These are phyloP conservation scores for Cavia aperea DNA, from an alignment of 2,113 vertebrate genomes.

Conservation along the genomic window DNA sequence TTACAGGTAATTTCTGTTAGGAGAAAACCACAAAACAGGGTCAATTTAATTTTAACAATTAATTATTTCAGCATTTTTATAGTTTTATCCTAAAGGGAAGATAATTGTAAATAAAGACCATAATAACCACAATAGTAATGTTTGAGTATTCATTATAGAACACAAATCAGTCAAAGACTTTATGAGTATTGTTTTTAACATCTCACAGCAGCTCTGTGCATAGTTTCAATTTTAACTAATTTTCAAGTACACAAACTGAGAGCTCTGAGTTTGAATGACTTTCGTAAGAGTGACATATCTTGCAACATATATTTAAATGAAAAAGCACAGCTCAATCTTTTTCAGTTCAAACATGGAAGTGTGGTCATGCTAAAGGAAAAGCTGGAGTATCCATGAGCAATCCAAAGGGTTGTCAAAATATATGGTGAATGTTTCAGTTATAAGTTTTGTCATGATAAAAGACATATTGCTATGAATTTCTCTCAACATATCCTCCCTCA, in stretches of 20 bases:
- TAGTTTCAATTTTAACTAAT: background rate
- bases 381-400: background rate
- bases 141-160: background rate
- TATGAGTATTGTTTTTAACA: no score
- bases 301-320: background rate
- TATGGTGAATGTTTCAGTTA: background rate
- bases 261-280: background rate
- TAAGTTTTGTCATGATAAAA: background rate
- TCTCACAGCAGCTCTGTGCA: no score
- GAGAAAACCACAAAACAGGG: background rate
- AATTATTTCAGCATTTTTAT: background rate
- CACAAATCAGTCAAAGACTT: background rate
- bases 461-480: no score
- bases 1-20: background rate
- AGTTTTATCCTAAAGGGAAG: background rate
- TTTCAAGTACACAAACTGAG: background rate
- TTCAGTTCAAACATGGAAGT: background rate
- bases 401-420: background rate
- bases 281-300: background rate
- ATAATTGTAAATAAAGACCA: conserved; percentile 5
- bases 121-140: background rate
- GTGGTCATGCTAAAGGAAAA: background rate
- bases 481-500: no score
- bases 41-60: background rate
- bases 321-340: background rate